Conservation (phyloP, 2,797 vertebrate species). For the Chiroxiphia lanceolata region DNA sequence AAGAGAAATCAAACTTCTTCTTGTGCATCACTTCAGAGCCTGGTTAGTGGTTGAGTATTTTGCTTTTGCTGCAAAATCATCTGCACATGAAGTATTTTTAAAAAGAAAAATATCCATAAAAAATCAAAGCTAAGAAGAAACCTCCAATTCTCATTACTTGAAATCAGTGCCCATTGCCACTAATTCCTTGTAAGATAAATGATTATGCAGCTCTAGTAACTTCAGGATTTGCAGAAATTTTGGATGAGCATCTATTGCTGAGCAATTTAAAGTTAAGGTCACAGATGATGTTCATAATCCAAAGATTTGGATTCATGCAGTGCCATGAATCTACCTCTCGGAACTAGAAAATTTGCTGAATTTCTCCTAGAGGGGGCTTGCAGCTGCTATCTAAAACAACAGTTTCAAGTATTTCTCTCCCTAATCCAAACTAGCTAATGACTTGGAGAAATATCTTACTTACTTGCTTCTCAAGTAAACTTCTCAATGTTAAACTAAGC, state of each 20-base stretch:
- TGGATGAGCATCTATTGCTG: background rate
- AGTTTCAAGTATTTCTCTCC: background rate
- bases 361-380: background rate
- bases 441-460: background rate
- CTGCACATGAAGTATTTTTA: background rate
- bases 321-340: background rate
- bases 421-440: background rate
- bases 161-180: background rate
- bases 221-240: background rate
- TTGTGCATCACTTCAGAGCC: background rate
- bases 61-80: background rate
- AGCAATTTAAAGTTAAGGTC: background rate
- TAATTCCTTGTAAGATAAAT: background rate
- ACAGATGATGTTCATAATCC: background rate
- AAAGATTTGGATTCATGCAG: background rate
- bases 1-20: slow-evolving; percentile 15
- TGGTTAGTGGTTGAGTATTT: background rate
- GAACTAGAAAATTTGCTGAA: background rate
- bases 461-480: background rate
- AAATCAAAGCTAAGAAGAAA: background rate
- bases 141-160: background rate
- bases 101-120: background rate
- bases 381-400: background rate
- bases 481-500: background rate
- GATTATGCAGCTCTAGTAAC: background rate